These are phyloP conservation scores for Pelecanus crispus DNA, from an alignment of 2,113 vertebrate genomes.

Conservation along the genomic window DNA sequence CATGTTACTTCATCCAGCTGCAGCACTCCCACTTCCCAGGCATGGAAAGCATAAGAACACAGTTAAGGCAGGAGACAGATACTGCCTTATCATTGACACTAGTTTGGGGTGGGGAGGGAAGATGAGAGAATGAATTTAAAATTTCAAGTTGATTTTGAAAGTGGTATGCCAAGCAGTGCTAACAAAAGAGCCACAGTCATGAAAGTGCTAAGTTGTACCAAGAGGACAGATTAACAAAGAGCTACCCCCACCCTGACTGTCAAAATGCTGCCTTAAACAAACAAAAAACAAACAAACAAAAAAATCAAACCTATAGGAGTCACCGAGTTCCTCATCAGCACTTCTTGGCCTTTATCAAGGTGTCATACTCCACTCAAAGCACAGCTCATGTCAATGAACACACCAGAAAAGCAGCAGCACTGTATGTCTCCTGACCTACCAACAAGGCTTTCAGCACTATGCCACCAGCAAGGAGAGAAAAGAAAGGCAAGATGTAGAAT, in stretches of 20 bases:
- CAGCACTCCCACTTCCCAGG: slow-evolving; percentile 65
- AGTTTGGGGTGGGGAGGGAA: not conserved
- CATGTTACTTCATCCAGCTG: slow-evolving; percentile 65
- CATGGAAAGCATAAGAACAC: slow-evolving; percentile 60
- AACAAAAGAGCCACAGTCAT: not conserved
- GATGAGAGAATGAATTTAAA: slow-evolving; percentile 3
- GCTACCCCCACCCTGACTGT: not conserved
- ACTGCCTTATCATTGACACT: slow-evolving; percentile 61
- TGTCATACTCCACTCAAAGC: not conserved
- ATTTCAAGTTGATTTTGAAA: not conserved
- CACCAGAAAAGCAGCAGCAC: not conserved
- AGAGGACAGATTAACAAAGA: not conserved
- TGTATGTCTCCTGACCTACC: not conserved
- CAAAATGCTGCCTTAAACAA: not conserved
- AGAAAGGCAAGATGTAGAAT: not conserved
- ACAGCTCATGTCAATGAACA: not conserved
- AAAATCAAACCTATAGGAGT: not conserved
- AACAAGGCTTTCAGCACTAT: not conserved
- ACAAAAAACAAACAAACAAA: not conserved
- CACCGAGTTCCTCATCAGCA: not conserved
- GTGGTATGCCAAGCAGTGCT: not conserved
- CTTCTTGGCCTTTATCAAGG: not conserved
- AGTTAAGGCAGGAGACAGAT: slow-evolving; percentile 58
- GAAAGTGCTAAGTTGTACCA: not conserved
- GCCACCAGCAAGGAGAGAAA: not conserved